Evolutionary conservation across 2,797 vertebrate genomes (phyloP), one percentile per base, ranked within the genome.

Genomic region (Protonibea diacanthus): DNA sequence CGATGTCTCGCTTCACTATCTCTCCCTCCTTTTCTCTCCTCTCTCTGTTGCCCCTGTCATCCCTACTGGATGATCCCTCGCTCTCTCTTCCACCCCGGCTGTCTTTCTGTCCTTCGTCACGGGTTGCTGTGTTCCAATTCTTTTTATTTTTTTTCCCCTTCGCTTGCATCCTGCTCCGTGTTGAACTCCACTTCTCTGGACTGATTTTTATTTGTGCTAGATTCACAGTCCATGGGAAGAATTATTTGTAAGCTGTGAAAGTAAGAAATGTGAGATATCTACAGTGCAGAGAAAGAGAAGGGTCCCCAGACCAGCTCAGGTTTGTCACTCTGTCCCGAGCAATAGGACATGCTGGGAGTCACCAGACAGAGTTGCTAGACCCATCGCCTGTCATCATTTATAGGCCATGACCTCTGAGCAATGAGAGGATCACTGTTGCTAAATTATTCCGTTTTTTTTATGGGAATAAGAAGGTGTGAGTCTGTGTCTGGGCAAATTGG

Each of bases 1-100:
- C 74, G 83, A 91, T 92, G 92, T 91, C 92, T 93, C 91, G 90
- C 92, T 91, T 90, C 87, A 87, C 91, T 87, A 88, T 93, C 91
- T 84, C 88, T 85, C 90, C 84, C 87, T 88, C 81, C 85, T 89
- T 76, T 84, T 74, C 85, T 84, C 87, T 89, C 81, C 85, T 90
- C 88, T 93, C 92, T 92, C 90, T 81, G 89, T 88, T 94, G 93
- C 92, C 92, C 92, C 91, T 94, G 92, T 94, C 93, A 94, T 92
- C 89, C 88, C 84, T 84, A 83, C 80, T 90, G 92, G 89, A 94
- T 93, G 92, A 93, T 94, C 89, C 92, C 88, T 88, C 90, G 83
- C 88, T 88, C 90, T 82, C 87, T 78, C 85, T 87, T 90, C 83
- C 86, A 91, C 87, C 88, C 91, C 83, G 78, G 81, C 93, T 93